Conservation (phyloP, 2,113 vertebrate species). For the Podarcis cretensis region DNA sequence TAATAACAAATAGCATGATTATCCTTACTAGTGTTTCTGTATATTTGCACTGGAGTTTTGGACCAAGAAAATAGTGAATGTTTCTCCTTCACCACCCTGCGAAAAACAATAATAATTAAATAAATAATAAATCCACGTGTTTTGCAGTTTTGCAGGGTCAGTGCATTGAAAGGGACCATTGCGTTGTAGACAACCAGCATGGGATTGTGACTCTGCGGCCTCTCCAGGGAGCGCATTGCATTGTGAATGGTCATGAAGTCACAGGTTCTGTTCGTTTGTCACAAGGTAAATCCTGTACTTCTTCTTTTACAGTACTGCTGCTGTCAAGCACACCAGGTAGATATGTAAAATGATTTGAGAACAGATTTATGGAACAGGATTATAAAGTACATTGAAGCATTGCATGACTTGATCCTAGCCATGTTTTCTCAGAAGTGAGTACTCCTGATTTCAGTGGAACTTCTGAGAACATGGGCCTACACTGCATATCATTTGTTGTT, state of each 20-base stretch:
- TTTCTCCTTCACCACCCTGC: not conserved
- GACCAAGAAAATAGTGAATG: not conserved
- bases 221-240: conserved; percentile 78
- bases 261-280: conserved; percentile 86
- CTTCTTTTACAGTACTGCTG: fast-evolving
- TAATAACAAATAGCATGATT: not conserved
- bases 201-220: conserved; percentile 88
- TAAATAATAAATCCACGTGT: not conserved
- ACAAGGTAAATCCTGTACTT: conserved; percentile 81
- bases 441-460: not conserved
- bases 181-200: conserved; percentile 85
- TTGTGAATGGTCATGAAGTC: conserved; percentile 87
- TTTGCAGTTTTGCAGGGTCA: conserved; percentile 84
- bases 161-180: conserved; percentile 83
- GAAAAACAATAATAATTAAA: not conserved
- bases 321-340: not conserved
- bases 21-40: not conserved
- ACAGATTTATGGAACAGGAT: not conserved
- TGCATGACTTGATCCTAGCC: not conserved
- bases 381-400: not conserved
- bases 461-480: not conserved
- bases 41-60: not conserved
- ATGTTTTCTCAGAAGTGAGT: not conserved
- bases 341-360: not conserved
- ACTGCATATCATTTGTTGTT: not conserved